A percentile compares a stretch with the other conserved stretches of the same genome.
Conservation (phyloP, 2,888 invertebrate genomes). For the Callyntrura guangdongensis region DNA sequence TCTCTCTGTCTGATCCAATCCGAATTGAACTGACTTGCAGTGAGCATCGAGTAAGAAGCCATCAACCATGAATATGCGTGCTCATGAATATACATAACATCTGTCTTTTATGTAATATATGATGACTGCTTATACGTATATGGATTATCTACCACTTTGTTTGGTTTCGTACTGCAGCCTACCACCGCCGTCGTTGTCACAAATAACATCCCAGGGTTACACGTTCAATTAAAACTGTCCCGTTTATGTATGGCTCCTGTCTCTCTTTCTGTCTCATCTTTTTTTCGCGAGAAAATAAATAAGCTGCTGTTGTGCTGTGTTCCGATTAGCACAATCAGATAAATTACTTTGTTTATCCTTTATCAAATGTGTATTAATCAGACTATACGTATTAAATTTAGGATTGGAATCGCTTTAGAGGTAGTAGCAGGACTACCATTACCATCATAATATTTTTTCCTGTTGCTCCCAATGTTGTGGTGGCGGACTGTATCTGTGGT, state of each 20-base stretch:
- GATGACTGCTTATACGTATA: too few relatives aligned
- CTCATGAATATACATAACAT: neutral
- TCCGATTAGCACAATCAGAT: neutral
- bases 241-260: too few relatives aligned
- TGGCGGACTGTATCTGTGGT: neutral
- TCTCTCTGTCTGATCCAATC: neutral
- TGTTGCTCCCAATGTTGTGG: too few relatives aligned
- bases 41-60: too few relatives aligned
- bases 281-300: neutral
- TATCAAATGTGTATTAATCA: conserved; percentile 22
- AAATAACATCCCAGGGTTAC: conserved; percentile 32
- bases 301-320: neutral
- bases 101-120: neutral
- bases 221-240: neutral
- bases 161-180: neutral
- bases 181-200: neutral
- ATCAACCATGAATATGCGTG: too few relatives aligned
- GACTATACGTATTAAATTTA: neutral
- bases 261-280: neutral
- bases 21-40: conserved; percentile 8
- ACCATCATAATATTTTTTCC: too few relatives aligned
- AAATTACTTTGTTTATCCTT: conserved; percentile 51
- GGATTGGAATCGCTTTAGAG: too few relatives aligned
- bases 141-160: neutral
- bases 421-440: too few relatives aligned